Evolutionary conservation across 2,888 invertebrate genomes (phyloP).

Genomic region (Dolichopus griseipennis): DNA sequence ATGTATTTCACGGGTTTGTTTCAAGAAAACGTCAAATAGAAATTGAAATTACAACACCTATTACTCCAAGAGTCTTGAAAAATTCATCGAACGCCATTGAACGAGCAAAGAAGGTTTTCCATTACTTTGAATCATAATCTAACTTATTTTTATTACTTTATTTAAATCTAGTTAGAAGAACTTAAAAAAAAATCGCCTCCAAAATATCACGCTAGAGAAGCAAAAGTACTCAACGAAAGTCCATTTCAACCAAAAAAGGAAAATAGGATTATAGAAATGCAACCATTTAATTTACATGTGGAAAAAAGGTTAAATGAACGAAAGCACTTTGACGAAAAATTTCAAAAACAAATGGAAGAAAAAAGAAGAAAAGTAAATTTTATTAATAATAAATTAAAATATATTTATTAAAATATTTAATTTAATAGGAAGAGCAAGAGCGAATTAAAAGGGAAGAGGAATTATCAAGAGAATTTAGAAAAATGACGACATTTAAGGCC

Average conservation of each 20-base stretch:
- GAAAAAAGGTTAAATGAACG: conserved; percentile 35
- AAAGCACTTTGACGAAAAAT: conserved; percentile 31
- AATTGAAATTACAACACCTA: conserved; percentile 27
- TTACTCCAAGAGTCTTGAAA: conserved; percentile 35
- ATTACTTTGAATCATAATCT: conserved; percentile 8
- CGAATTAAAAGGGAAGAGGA: conserved; percentile 33
- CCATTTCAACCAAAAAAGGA: conserved; percentile 30
- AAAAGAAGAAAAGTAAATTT: conserved; percentile 35
- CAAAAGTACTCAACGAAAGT: conserved; percentile 27
- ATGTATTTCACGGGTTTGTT: conserved; percentile 20
- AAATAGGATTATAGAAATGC: conserved; percentile 21
- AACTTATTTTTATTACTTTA: not conserved
- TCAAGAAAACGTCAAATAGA: not conserved
- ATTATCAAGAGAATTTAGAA: conserved; percentile 34
- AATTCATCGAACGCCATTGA: conserved; percentile 28
- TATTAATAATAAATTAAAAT: not conserved
- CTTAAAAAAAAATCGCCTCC: conserved; percentile 24
- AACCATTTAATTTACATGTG: conserved; percentile 34
- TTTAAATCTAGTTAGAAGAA: conserved; percentile 27
- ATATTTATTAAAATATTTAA: conserved; percentile 21
- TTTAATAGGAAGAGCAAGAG: conserved; percentile 34
- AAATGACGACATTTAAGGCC: conserved; percentile 38
- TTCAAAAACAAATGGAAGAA: conserved; percentile 27
- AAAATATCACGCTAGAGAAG: conserved; percentile 22
- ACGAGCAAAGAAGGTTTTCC: conserved; percentile 28